Percentiles rank a stretch among this genome's conserved stretches.
Evolutionary conservation across 2,113 vertebrate species (phyloP).

Genomic region (Antechinus stuartii): DNA sequence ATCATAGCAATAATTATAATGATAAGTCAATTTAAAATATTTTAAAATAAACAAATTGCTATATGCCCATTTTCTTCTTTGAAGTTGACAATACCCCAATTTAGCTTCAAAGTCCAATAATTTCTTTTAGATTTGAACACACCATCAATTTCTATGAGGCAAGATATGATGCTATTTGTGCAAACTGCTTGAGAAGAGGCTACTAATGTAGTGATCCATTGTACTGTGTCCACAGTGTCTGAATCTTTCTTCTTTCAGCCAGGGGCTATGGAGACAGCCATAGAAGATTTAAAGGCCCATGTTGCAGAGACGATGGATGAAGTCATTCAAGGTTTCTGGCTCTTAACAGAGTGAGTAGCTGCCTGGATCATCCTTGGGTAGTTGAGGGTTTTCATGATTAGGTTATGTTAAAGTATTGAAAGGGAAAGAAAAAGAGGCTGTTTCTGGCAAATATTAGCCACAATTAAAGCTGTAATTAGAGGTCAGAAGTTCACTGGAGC

Average conservation of each 20-base stretch:
- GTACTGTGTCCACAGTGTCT: neutral
- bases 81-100: neutral
- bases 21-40: neutral
- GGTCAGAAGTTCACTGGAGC: neutral
- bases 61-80: neutral
- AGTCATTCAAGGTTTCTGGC: conserved; percentile 84
- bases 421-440: neutral
- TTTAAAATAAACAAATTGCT: neutral
- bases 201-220: neutral
- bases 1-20: neutral
- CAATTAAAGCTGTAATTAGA: neutral
- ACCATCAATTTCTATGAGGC: neutral
- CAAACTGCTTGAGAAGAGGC: neutral
- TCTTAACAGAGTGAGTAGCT: conserved; percentile 87
- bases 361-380: neutral
- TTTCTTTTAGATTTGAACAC: neutral
- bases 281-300: conserved; percentile 84
- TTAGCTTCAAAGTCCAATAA: neutral
- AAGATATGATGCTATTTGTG: neutral
- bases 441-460: neutral
- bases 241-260: conserved; percentile 79
- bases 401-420: neutral
- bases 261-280: conserved; percentile 86
- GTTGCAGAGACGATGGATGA: conserved; percentile 83
- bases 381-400: neutral